Evolutionary conservation across 2,113 vertebrate species (phyloP).

Genomic region (Menura novaehollandiae): DNA sequence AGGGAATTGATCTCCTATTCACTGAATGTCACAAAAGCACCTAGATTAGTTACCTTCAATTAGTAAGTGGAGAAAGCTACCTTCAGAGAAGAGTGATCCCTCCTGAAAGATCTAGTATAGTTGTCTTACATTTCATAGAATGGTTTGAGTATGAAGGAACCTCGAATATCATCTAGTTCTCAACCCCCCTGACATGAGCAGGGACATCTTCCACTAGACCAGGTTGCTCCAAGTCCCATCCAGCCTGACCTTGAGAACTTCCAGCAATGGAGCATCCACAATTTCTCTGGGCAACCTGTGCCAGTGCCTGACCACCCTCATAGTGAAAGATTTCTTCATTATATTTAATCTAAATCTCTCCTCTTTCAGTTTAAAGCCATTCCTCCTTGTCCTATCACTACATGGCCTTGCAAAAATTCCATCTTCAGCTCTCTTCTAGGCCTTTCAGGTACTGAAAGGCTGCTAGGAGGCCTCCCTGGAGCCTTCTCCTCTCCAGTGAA

Average conservation of each 20-base stretch:
- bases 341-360: neutral
- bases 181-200: rapidly evolving
- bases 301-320: neutral
- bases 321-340: neutral
- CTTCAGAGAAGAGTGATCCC: neutral
- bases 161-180: neutral
- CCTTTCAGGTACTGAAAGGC: neutral
- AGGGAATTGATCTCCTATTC: neutral
- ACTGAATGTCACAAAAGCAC: neutral
- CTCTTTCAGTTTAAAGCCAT: neutral
- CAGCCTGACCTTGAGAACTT: neutral
- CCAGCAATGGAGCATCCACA: neutral
- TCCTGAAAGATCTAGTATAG: neutral
- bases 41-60: neutral
- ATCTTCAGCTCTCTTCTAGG: neutral
- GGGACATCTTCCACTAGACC: neutral
- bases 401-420: neutral
- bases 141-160: neutral
- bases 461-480: neutral
- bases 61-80: neutral
- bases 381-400: neutral
- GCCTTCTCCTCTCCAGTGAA: neutral
- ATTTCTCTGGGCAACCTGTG: neutral
- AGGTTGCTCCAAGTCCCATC: neutral
- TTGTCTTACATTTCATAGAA: neutral